Evolutionary conservation across 2,888 invertebrate species (phyloP).

Genomic region (Leptothorax acervorum): DNA sequence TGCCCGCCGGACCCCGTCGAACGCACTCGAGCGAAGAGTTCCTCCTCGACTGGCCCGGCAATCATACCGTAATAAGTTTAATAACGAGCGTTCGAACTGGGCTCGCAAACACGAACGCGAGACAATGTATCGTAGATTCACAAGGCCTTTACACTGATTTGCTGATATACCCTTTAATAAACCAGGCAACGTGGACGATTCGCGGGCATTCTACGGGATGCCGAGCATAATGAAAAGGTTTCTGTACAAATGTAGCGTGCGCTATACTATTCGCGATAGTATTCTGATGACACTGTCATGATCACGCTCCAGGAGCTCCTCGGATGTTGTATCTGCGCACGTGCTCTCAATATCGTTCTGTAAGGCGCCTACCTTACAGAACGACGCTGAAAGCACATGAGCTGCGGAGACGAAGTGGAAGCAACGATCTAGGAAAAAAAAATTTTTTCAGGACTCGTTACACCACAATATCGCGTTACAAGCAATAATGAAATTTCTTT

Average conservation of each 20-base stretch:
- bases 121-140: slow-evolving; percentile 54
- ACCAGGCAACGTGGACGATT: slow-evolving; percentile 76
- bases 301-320: background rate
- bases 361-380: slow-evolving; percentile 20
- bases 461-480: slow-evolving; percentile 20
- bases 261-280: slow-evolving; percentile 65
- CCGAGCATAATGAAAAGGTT: slow-evolving; percentile 55
- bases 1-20: slow-evolving; percentile 19
- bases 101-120: slow-evolving; percentile 26
- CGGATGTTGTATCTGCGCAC: slow-evolving; percentile 38
- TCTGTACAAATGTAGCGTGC: slow-evolving; percentile 35
- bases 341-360: slow-evolving; percentile 12
- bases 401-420: background rate
- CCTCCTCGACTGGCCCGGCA: slow-evolving; percentile 46
- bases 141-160: slow-evolving; percentile 69
- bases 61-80: slow-evolving; percentile 52
- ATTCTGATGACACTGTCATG: slow-evolving; percentile 55
- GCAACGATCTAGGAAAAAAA: background rate
- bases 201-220: slow-evolving; percentile 72
- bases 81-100: slow-evolving; percentile 59
- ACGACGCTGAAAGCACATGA: slow-evolving; percentile 62
- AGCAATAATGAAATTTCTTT: slow-evolving; percentile 32
- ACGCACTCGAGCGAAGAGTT: slow-evolving; percentile 32
- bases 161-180: slow-evolving; percentile 56
- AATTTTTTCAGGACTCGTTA: background rate